A percentile compares a stretch with the other conserved stretches of the same genome.
phyloP scores from a whole-genome alignment of 2,797 vertebrate species.

The Anisognathus igniventris region DNA sequence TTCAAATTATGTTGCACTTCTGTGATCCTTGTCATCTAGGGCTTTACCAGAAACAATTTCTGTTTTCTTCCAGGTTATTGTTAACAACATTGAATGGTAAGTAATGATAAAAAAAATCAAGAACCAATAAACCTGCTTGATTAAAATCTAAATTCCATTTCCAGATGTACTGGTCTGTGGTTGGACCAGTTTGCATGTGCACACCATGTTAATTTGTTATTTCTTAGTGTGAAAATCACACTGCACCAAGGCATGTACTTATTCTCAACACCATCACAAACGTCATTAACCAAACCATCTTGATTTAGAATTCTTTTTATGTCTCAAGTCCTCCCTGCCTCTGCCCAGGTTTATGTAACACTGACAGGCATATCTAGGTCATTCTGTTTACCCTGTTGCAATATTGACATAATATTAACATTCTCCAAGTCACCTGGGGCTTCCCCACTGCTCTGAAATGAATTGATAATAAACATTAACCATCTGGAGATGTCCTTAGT shows the following conservation, averaged over 20 bases:
- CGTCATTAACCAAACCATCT: background rate
- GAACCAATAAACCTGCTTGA: background rate
- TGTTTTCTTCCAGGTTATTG: conserved; percentile 23
- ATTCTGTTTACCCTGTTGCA: background rate
- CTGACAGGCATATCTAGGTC: background rate
- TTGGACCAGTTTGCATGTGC: background rate
- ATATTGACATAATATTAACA: conserved; percentile 37
- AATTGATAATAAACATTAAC: conserved; percentile 11
- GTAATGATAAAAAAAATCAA: background rate
- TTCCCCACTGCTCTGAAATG: background rate
- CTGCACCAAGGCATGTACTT: background rate
- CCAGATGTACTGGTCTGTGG: background rate
- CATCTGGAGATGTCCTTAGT: conserved; percentile 35
- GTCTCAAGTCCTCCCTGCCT: background rate
- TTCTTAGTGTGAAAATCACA: background rate
- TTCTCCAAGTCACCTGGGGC: conserved; percentile 49
- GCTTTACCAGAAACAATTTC: conserved; percentile 16
- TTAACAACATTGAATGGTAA: background rate
- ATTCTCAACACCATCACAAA: background rate
- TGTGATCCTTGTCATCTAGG: background rate
- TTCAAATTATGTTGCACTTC: background rate
- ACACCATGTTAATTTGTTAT: background rate
- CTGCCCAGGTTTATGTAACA: background rate
- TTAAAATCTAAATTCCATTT: background rate
- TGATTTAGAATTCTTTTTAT: background rate